Evolutionary conservation across 2,113 vertebrate genomes (phyloP).

Genomic region (Sprattus sprattus): DNA sequence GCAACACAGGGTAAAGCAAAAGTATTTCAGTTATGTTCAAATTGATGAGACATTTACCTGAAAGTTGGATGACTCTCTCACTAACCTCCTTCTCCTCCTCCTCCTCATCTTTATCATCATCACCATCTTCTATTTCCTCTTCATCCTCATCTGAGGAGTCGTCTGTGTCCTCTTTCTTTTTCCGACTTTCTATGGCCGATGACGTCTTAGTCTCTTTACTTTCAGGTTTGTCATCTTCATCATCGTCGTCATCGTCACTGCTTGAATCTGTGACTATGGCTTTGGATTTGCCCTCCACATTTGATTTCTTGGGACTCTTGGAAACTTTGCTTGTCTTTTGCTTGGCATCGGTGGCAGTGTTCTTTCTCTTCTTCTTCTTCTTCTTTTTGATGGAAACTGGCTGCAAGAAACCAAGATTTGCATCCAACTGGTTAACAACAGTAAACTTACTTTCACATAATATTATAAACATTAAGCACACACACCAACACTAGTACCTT

Average conservation of each 20-base stretch:
- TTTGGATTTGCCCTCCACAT: constrained; percentile 80
- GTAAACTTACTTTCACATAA: background rate
- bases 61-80: constrained; percentile 8
- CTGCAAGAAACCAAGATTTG: constrained; percentile 43
- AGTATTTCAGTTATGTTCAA: background rate
- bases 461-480: background rate
- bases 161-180: constrained; percentile 56
- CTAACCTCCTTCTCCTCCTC: constrained; percentile 74
- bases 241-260: constrained; percentile 88
- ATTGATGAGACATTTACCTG: constrained; percentile 12
- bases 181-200: constrained; percentile 32
- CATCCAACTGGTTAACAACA: background rate
- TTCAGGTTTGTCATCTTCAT: constrained; percentile 52
- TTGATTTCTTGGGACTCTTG: constrained; percentile 79
- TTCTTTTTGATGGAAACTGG: constrained; percentile 67
- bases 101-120: constrained; percentile 77
- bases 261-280: constrained; percentile 94
- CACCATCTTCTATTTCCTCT: constrained; percentile 56
- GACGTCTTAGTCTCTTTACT: constrained; percentile 49
- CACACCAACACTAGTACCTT: constrained; percentile 73
- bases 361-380: constrained; percentile 69
- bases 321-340: constrained; percentile 72
- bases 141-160: constrained; percentile 63
- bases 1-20: background rate
- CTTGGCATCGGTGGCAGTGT: constrained; percentile 75